Base-by-base conservation (phyloP, 2,888 invertebrate species). In the Lasioglossum marginatum region DNA sequence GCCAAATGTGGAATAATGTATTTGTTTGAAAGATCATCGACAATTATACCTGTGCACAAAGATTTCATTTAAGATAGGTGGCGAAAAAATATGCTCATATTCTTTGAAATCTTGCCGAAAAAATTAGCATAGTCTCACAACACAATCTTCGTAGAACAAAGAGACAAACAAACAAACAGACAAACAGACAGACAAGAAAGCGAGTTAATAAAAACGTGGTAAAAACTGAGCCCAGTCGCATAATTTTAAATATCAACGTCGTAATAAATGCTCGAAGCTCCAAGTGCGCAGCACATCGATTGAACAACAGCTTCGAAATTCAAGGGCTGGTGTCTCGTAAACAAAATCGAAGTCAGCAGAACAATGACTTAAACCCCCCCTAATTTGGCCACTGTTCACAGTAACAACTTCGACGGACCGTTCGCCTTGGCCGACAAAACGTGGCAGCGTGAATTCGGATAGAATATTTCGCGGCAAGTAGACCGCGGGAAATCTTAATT, bases 401-500 rank as follows among this genome's bases (percentile, higher is more conserved):
- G 27, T 27, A 60, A 60, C 14, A 52, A 52, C 52, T 14, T 27
- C 19, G 34, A 19, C 68, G 68, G 10, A 37, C 34, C 37, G 43
- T 31, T 48, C 68, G 48, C 45, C 48, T 34, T 31, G 66, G 77
- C 68, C 68, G 48, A 70, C 45, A 48, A 70, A 52, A 68, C 27
- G 68, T 63, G 74, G 43, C 48, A 2, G 52, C 23, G 52, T 52
- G 23, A 23, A 23, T 52, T 82, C 52, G 79, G 70, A 57, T 48
- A 82, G 23, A 87, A 88, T 85, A 86, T 85, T 87, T 83, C 85
- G 78, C 37, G 85, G 85, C 86, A 88, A 88, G 87, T 90, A 88
- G 89, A 82, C 88, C 89, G 87, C 90, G 88, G 88, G 90, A 90
- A 89, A 83, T 90, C 83, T 88, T 89, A 90, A 90, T 90, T 90